Base-by-base conservation (phyloP, 2,113 vertebrate species). In the Motacilla alba region DNA sequence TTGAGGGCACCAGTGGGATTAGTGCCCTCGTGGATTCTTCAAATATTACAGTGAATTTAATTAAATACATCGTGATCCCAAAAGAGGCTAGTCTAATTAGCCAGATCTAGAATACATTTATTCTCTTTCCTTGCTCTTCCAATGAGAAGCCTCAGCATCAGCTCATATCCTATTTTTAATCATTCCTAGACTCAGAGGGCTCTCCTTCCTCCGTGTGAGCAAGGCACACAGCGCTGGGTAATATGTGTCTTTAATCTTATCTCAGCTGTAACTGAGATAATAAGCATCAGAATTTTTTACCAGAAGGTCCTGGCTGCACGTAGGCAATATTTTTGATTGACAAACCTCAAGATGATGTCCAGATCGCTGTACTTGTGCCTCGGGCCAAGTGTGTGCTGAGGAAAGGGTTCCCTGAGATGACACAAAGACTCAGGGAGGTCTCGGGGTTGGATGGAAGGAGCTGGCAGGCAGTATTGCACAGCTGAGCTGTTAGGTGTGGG, bases 11-110 rank as follows among this genome's bases (percentile, higher is more conserved):
- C 96, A 19, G 93, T 96, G 98, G 97, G 97, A 97, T 95, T 95
- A 96, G 97, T 96, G 95, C 97, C 96, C 97, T 96, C 37, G 97
- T 98, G 98, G 94, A 95, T 97, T 97, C 97, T 97, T 97, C 96
- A 83, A 96, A 97, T 98, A 98, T 98, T 98, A 97, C 96, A 98
- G 97, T 97, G 98, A 98, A 97, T 97, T 98, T 98, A 98, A 98
- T 98, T 98, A 98, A 98, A 98, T 98, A 97, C 97, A 97, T 97
- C 15, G 76, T 63, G 88, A 98, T 98, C 97, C 98, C 98, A 96
- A 92, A 96, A 97, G 98, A 98, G 97, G 96, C 95, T 94, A 94
- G 97, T 98, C 97, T 98, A 98, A 98, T 98, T 98, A 98, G 97
- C 97, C 95, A 94, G 97, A 96, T 96, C 97, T 97, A 96, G 97